Percentiles rank a stretch among this genome's conserved stretches.
These are phyloP conservation scores for Micropoecilia bifurca DNA, from an alignment of 2,797 vertebrate genomes.

Conservation along the genomic window DNA sequence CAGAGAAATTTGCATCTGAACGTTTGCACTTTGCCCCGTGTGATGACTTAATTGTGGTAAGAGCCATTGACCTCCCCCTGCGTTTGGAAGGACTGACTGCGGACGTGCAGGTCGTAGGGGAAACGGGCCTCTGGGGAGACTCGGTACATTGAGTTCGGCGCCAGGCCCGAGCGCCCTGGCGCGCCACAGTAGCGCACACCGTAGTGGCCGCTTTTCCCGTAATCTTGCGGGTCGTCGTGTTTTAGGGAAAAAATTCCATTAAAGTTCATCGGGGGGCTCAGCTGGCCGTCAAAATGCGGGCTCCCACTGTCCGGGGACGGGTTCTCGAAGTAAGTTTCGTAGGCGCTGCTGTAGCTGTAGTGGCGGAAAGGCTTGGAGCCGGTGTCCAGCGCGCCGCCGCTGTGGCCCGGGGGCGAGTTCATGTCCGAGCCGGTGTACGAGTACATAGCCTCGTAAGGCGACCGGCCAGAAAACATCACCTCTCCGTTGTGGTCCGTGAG, in stretches of 20 bases:
- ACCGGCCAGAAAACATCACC: conserved; percentile 86
- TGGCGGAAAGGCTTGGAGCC: conserved; percentile 91
- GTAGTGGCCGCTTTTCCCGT: conserved; percentile 94
- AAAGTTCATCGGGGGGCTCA: conserved; percentile 97
- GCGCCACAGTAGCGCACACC: conserved; percentile 96
- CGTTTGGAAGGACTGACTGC: conserved; percentile 93
- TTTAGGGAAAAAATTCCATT: conserved; percentile 98
- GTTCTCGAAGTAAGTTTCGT: conserved; percentile 96
- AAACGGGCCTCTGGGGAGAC: conserved; percentile 95
- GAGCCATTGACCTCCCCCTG: conserved; percentile 95
- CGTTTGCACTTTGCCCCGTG: conserved; percentile 52
- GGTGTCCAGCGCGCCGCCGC: conserved; percentile 82
- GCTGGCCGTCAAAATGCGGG: conserved; percentile 93
- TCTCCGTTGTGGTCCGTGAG: conserved; percentile 95
- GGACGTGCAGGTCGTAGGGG: conserved; percentile 97
- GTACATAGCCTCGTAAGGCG: conserved; percentile 92
- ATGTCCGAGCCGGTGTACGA: conserved; percentile 92
- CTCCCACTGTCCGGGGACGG: conserved; percentile 92
- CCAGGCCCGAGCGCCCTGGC: conserved; percentile 91
- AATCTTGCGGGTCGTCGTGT: conserved; percentile 96
- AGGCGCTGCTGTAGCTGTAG: conserved; percentile 92
- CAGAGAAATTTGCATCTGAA: conserved; percentile 45
- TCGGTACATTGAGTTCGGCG: conserved; percentile 95
- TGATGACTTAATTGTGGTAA: conserved; percentile 91
- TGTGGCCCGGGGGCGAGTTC: conserved; percentile 88